phyloP scores from a whole-genome alignment of 2,888 invertebrate genomes.

The Rapana venosa region DNA sequence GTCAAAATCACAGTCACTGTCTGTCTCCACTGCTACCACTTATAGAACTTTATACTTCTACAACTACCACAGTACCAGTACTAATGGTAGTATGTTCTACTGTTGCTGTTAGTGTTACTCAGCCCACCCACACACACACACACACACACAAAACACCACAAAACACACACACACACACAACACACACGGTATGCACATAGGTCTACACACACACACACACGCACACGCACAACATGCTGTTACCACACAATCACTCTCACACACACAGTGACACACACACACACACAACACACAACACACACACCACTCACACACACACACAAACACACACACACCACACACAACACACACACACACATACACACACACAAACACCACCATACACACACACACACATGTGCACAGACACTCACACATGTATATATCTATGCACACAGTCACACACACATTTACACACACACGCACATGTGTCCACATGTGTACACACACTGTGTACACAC shows the following conservation, averaged over 20 bases:
- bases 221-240: conserved; percentile 14
- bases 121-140: background rate
- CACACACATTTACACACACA: background rate
- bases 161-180: background rate
- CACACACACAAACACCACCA: background rate
- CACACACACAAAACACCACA: background rate
- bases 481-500: background rate
- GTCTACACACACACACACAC: background rate
- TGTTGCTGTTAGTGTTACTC: no score
- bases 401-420: background rate
- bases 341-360: background rate
- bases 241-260: no score
- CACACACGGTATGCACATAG: no score
- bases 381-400: background rate
- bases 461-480: background rate
- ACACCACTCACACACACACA: background rate
- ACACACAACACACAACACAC: no score
- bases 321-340: background rate
- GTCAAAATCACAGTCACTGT: no score
- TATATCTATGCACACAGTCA: background rate
- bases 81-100: no score
- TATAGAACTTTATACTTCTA: no score
- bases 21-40: no score
- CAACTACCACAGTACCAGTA: no score
- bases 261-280: background rate